These are phyloP conservation scores for Pristiophorus japonicus DNA, from an alignment of 2,113 vertebrate species.

Conservation along the genomic window DNA sequence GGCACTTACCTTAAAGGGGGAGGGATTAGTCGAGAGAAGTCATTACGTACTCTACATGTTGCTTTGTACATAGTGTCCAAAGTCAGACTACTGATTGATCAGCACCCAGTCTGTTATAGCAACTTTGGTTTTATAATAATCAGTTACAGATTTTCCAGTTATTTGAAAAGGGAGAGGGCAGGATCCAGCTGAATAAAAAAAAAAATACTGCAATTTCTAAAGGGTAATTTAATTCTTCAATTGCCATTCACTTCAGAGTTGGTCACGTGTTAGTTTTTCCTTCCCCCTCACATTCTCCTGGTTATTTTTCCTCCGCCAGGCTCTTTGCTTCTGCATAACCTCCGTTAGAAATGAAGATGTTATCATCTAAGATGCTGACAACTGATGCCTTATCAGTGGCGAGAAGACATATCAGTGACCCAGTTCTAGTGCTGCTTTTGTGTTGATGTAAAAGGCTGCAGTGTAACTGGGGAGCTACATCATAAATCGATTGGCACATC, in stretches of 20 bases:
- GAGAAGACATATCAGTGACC: background rate
- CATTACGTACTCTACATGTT: background rate
- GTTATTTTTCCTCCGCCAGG: background rate
- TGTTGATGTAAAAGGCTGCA: background rate
- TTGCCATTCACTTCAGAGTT: background rate
- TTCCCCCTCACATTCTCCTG: background rate
- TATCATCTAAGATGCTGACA: background rate
- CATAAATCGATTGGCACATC: background rate
- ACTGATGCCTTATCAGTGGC: too few relatives aligned
- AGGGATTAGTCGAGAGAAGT: background rate
- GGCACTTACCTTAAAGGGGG: too few relatives aligned
- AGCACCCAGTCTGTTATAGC: background rate
- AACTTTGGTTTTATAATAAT: background rate
- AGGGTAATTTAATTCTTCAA: background rate
- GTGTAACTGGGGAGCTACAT: background rate
- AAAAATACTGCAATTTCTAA: background rate
- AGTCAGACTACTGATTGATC: background rate
- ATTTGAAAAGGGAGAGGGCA: background rate
- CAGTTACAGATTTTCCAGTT: background rate
- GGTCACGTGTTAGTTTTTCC: background rate
- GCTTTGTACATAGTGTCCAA: background rate
- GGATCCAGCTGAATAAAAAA: background rate
- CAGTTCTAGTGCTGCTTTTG: background rate
- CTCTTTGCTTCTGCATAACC: background rate
- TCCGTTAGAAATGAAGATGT: background rate